A percentile compares a stretch with the other conserved stretches of the same genome.
These are phyloP conservation scores for Drosophila anceps DNA, from an alignment of 2,888 invertebrate genomes.

Conservation along the genomic window DNA sequence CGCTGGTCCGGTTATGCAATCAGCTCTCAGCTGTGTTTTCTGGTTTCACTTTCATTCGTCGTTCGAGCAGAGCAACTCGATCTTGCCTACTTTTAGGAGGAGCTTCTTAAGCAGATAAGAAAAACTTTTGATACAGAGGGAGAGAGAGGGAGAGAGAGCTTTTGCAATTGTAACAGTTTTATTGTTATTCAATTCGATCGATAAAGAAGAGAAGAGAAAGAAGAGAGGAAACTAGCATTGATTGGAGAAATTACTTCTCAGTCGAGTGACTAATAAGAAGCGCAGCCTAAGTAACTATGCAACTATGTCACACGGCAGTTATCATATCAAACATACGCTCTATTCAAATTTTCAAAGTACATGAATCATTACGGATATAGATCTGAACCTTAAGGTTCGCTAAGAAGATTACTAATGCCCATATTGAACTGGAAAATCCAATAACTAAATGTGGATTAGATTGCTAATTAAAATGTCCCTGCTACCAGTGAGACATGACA, in stretches of 20 bases:
- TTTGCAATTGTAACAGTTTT: neutral
- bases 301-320: too few species aligned
- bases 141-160: neutral
- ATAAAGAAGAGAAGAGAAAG: neutral
- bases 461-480: conserved; percentile 10
- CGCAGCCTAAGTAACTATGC: too few species aligned
- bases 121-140: conserved; percentile 35
- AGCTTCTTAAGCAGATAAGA: neutral
- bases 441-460: neutral
- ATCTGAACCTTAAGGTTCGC: neutral
- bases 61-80: neutral
- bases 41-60: conserved; percentile 76
- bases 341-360: neutral
- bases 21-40: conserved; percentile 45
- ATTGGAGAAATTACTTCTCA: too few species aligned
- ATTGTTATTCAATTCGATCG: neutral
- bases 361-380: neutral
- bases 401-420: neutral
- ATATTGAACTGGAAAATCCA: neutral
- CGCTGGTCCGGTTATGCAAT: conserved; percentile 79
- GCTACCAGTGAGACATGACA: neutral
- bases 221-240: too few species aligned
- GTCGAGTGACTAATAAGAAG: too few species aligned
- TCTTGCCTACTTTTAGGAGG: conserved; percentile 43
- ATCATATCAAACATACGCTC: too few species aligned